A percentile compares a stretch with the other conserved stretches of the same genome.
Evolutionary conservation across 2,888 invertebrate species (phyloP).

Genomic region (Cremastinae sp.): DNA sequence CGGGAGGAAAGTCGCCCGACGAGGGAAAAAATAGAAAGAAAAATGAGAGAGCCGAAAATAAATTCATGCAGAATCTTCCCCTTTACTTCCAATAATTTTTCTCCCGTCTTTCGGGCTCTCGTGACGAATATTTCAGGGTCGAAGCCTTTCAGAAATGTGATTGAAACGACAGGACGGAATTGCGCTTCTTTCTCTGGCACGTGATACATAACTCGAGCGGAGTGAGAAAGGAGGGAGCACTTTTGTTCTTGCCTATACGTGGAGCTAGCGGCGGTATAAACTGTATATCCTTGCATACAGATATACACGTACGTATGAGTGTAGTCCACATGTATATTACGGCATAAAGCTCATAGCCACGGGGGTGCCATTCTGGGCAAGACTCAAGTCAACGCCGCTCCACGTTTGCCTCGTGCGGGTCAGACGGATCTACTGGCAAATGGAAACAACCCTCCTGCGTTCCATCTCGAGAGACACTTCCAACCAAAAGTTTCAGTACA

Average conservation of each 20-base stretch:
- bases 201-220: slow-evolving; percentile 8
- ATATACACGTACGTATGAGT: slow-evolving; percentile 1
- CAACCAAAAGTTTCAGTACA: not conserved
- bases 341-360: slow-evolving; percentile 69
- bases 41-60: not conserved
- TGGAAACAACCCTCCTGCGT: slow-evolving; percentile 52
- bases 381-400: slow-evolving; percentile 4
- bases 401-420: slow-evolving; percentile 31
- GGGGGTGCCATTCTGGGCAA: slow-evolving; percentile 54
- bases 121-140: slow-evolving; percentile 5
- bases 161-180: slow-evolving; percentile 22
- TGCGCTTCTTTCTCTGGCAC: slow-evolving; percentile 15
- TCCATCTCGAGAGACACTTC: slow-evolving; percentile 25
- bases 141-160: slow-evolving; percentile 20
- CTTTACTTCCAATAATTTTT: not conserved
- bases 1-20: not conserved
- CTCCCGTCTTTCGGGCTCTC: not conserved
- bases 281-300: not conserved
- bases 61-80: not conserved
- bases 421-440: slow-evolving; percentile 54
- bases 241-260: too few species aligned
- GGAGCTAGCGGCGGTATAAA: too few species aligned
- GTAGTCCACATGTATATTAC: slow-evolving; percentile 41
- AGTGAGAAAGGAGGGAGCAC: slow-evolving; percentile 1
- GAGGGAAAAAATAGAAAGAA: not conserved